Conservation (phyloP, 2,888 invertebrate genomes). For the Odontomyia ornata region DNA sequence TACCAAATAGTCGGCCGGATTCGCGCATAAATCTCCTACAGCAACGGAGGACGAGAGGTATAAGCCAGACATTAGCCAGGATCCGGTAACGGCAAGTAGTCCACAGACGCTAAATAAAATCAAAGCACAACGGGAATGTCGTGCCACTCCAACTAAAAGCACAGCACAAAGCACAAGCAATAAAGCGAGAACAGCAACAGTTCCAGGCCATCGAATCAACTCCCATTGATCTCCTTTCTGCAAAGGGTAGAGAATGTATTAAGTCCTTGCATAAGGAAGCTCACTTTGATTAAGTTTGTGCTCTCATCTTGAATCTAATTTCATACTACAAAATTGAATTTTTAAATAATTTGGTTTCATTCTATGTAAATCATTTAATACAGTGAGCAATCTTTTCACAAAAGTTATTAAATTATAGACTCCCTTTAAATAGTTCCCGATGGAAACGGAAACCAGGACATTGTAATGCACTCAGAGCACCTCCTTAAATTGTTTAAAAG, state of each 20-base stretch:
- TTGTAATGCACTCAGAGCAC: no score
- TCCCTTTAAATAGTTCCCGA: no score
- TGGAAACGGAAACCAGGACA: no score
- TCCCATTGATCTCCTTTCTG: constrained; percentile 79
- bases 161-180: constrained; percentile 88
- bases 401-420: no score
- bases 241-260: background rate
- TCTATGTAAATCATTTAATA: no score
- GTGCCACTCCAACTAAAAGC: constrained; percentile 86
- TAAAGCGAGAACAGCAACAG: constrained; percentile 86
- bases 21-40: constrained; percentile 84
- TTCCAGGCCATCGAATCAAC: constrained; percentile 85
- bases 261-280: background rate
- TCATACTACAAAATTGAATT: no score
- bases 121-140: constrained; percentile 87
- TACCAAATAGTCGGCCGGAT: constrained; percentile 83
- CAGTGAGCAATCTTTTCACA: no score
- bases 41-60: constrained; percentile 88
- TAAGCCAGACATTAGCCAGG: constrained; percentile 88
- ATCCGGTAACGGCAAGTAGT: constrained; percentile 84
- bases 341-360: no score
- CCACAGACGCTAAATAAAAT: constrained; percentile 90
- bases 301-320: background rate
- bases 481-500: no score
- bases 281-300: background rate